Conservation (phyloP, 2,888 invertebrate genomes). For the Callinectes sapidus region DNA sequence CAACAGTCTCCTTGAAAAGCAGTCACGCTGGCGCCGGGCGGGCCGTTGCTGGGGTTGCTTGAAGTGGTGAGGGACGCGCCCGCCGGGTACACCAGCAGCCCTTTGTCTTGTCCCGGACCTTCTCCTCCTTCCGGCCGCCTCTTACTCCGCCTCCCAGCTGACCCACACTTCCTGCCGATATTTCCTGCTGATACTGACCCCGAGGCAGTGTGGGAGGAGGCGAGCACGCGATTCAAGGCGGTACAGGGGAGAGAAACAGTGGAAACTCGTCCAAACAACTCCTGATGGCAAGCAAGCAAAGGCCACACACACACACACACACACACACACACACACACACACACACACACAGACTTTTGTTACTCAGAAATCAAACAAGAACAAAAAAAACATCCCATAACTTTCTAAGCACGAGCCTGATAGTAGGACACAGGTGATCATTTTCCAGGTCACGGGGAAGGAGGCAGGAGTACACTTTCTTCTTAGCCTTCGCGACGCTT, state of each 20-base stretch:
- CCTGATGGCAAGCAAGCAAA: not conserved
- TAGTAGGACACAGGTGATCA: not conserved
- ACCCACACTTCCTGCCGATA: not conserved
- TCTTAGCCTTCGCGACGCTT: not conserved
- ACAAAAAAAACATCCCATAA: constrained; percentile 7
- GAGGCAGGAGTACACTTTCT: not conserved
- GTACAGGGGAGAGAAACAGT: not conserved
- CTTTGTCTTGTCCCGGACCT: constrained; percentile 8
- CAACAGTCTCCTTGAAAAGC: not conserved
- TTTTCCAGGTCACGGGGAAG: constrained; percentile 13
- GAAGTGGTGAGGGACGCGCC: constrained; percentile 16
- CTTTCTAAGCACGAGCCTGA: not conserved
- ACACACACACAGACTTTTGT: not conserved
- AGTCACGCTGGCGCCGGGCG: constrained; percentile 5
- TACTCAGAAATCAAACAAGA: not conserved
- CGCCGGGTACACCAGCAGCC: not conserved
- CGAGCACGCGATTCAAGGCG: not conserved
- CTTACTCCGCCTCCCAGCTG: constrained; percentile 17
- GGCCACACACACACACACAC: not conserved
- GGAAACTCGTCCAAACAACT: not conserved
- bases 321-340: not conserved
- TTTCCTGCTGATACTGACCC: not conserved
- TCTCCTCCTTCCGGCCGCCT: not conserved
- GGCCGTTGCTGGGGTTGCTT: not conserved
- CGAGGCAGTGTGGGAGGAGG: not conserved